Evolutionary conservation across 1,140 invertebrate species (phyloP).

Genomic region (Lamellibrachia luymesi): DNA sequence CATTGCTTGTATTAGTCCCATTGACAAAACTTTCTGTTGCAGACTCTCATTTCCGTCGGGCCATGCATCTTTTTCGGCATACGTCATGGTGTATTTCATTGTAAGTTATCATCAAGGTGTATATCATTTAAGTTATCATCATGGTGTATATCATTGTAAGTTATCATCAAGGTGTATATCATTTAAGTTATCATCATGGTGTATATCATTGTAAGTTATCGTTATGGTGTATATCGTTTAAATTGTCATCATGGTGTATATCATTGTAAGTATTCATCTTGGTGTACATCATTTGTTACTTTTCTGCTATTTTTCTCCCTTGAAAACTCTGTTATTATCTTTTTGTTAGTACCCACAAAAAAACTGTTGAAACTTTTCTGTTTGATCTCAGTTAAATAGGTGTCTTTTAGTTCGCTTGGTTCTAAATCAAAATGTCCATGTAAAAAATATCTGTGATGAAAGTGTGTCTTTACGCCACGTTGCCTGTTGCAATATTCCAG

Average conservation of each 20-base stretch:
- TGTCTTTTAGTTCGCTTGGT: background rate
- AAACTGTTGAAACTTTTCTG: too few relatives aligned
- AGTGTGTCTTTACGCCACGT: background rate
- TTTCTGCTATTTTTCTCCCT: too few relatives aligned
- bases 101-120: slow-evolving; percentile 40
- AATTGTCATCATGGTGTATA: background rate
- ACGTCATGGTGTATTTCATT: slow-evolving; percentile 57
- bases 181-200: background rate
- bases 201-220: too few relatives aligned
- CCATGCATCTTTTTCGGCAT: slow-evolving; percentile 62
- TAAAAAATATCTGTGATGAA: background rate
- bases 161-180: background rate
- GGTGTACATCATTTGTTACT: background rate
- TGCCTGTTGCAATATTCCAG: slow-evolving; percentile 27
- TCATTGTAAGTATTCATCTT: too few relatives aligned
- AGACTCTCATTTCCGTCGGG: slow-evolving; percentile 63
- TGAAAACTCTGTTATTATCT: too few relatives aligned
- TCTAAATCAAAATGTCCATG: background rate
- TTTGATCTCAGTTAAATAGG: too few relatives aligned
- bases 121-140: background rate
- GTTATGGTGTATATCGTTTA: background rate
- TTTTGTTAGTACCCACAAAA: too few relatives aligned
- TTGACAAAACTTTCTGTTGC: slow-evolving; percentile 13
- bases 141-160: background rate
- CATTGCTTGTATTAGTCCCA: background rate